These are phyloP conservation scores for Dufourea novaeangliae DNA, from an alignment of 1,140 invertebrate species.

Conservation along the genomic window DNA sequence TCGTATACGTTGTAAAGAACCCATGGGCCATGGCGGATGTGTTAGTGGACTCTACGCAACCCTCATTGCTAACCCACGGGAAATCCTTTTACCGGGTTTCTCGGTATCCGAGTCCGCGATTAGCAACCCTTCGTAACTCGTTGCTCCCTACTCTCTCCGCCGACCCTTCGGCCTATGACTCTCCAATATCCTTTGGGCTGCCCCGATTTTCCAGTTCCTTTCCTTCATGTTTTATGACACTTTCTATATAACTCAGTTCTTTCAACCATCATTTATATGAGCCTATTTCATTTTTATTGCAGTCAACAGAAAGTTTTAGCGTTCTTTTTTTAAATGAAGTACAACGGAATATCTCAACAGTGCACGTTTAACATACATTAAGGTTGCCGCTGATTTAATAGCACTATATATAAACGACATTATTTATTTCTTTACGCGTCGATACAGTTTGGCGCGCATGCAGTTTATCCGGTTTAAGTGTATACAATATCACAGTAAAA, in stretches of 20 bases:
- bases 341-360: no score
- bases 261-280: constrained; percentile 17
- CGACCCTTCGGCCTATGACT: constrained; percentile 46
- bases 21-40: constrained; percentile 57
- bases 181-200: constrained; percentile 40
- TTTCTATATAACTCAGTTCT: constrained; percentile 5
- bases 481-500: no score
- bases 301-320: no score
- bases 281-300: no score
- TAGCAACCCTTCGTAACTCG: constrained; percentile 74
- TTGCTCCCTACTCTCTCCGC: constrained; percentile 31
- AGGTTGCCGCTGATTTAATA: no score
- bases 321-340: no score
- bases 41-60: constrained; percentile 71
- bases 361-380: no score
- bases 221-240: constrained; percentile 25
- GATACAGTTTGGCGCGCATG: no score
- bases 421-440: no score
- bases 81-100: constrained; percentile 67
- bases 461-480: no score
- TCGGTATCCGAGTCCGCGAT: constrained; percentile 68
- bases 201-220: constrained; percentile 43
- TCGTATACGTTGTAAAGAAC: constrained; percentile 55
- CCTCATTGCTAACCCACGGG: constrained; percentile 73
- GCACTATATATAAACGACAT: no score